These are phyloP conservation scores for Lathronympha strigana DNA, from an alignment of 2,888 invertebrate genomes.

Conservation along the genomic window DNA sequence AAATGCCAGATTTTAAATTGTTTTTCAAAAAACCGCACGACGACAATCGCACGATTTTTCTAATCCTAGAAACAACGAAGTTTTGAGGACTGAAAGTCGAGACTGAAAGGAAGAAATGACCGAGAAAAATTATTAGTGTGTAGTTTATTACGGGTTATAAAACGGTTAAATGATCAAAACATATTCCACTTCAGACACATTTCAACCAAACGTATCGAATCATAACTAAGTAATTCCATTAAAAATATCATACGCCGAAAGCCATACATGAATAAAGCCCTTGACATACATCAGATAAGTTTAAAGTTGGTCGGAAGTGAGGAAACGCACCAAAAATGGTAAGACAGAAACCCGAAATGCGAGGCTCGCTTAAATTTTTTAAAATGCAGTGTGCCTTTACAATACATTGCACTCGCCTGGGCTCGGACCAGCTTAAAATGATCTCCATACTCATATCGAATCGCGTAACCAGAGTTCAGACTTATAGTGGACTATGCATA, in stretches of 20 bases:
- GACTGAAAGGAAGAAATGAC: too few species aligned
- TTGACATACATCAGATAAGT: slow-evolving; percentile 40
- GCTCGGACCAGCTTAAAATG: neutral
- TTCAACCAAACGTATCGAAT: neutral
- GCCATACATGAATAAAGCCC: slow-evolving; percentile 25
- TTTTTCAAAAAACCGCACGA: too few species aligned
- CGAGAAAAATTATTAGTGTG: neutral
- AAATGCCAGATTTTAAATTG: too few species aligned
- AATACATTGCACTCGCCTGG: neutral
- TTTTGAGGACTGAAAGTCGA: too few species aligned
- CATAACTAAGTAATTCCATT: slow-evolving; percentile 10
- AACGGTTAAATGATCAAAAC: neutral
- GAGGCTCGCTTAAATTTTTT: slow-evolving; percentile 29
- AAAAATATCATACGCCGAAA: slow-evolving; percentile 13
- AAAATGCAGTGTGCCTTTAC: slow-evolving; percentile 20
- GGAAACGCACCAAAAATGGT: slow-evolving; percentile 35
- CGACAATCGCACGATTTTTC: too few species aligned
- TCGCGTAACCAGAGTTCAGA: neutral
- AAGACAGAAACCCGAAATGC: slow-evolving; percentile 13
- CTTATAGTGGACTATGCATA: neutral
- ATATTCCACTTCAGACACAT: neutral
- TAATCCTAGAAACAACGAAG: too few species aligned
- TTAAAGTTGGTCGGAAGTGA: slow-evolving; percentile 35
- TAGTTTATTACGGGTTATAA: neutral
- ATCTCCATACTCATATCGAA: neutral